Percentiles rank a stretch among this genome's conserved stretches.
phyloP scores from a whole-genome alignment of 2,888 invertebrate genomes.

The Sepioteuthis lessoniana region DNA sequence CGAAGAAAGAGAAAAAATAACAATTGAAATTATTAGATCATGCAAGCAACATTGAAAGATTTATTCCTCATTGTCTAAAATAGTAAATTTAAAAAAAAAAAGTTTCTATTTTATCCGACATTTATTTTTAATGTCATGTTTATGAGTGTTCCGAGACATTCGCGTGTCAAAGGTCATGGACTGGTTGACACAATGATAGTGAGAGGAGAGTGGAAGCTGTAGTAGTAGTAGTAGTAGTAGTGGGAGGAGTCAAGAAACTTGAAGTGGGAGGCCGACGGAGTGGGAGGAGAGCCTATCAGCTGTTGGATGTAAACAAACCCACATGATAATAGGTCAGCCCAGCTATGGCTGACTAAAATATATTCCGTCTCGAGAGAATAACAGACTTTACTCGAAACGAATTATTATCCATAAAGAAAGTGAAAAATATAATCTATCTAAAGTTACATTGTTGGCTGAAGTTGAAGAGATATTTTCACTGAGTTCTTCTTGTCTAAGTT shows the following conservation, averaged over 20 bases:
- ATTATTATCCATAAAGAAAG: neutral
- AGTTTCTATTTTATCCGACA: neutral
- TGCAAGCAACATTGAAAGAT: neutral
- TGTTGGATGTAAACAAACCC: slow-evolving; percentile 74
- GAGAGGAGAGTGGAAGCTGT: neutral
- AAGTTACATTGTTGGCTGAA: neutral
- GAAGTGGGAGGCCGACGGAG: slow-evolving; percentile 53
- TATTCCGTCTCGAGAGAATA: neutral
- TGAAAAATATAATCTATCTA: neutral
- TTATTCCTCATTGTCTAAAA: neutral
- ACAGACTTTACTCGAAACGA: neutral
- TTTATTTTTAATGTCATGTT: neutral
- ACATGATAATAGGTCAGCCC: slow-evolving; percentile 49
- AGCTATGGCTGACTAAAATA: neutral
- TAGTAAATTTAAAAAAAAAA: neutral
- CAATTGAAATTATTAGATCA: neutral
- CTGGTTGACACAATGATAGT: slow-evolving; percentile 61
- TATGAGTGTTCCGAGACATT: neutral
- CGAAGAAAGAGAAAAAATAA: slow-evolving; percentile 24
- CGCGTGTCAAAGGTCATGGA: slow-evolving; percentile 66
- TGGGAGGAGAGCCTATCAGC: slow-evolving; percentile 69
- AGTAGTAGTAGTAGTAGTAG: neutral
- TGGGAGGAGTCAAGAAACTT: neutral
- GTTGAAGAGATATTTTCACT: no score
- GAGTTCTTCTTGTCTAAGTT: no score